Evolutionary conservation across 2,888 invertebrate genomes (phyloP).

Genomic region (Tachina grossa): DNA sequence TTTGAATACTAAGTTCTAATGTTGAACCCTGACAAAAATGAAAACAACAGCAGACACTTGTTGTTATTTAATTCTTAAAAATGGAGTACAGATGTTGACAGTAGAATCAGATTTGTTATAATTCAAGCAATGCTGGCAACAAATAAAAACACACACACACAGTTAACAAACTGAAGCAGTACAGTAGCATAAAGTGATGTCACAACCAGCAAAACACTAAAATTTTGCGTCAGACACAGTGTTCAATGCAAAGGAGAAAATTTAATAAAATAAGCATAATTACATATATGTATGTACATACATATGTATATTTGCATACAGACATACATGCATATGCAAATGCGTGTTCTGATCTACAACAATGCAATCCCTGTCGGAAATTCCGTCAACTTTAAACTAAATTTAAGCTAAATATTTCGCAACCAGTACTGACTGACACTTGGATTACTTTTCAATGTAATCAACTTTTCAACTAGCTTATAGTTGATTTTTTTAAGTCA

Average conservation of each 20-base stretch:
- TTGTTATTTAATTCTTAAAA: constrained; percentile 20
- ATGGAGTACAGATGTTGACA: not conserved
- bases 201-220: constrained; percentile 30
- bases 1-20: not conserved
- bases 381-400: too few species aligned
- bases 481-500: too few species aligned
- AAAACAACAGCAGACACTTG: constrained; percentile 37
- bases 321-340: too few species aligned
- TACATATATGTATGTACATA: too few species aligned
- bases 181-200: not conserved
- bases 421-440: too few species aligned
- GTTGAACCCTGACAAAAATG: constrained; percentile 12
- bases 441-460: too few species aligned
- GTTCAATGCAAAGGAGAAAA: not conserved
- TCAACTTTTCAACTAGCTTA: too few species aligned
- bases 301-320: too few species aligned
- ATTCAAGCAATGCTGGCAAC: not conserved
- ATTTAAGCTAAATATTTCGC: too few species aligned
- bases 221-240: not conserved
- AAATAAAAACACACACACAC: not conserved
- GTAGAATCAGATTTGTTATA: constrained; percentile 4
- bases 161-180: not conserved
- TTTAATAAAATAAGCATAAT: too few species aligned
- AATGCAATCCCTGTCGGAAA: too few species aligned
- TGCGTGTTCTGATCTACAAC: not conserved